Evolutionary conservation across 2,888 invertebrate species (phyloP), one percentile per base, ranked within the genome.

Genomic region (Azorinus chamasolen): DNA sequence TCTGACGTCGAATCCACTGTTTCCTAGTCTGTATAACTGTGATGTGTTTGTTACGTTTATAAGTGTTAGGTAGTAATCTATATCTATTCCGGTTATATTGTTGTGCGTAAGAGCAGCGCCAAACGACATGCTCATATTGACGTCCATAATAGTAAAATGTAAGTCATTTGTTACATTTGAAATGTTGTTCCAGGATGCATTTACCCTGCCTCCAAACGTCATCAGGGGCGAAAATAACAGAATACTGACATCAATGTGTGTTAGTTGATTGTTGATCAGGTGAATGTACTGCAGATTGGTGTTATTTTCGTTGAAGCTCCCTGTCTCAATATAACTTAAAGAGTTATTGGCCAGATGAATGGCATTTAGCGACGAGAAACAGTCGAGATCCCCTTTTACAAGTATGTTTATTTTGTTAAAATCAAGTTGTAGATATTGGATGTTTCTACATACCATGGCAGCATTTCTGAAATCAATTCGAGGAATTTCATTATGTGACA

Each of bases 151-250:
- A 0, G 63, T 55, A 0, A 78, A 6, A 14, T 65, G 61, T 18
- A 54, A n/a, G 18, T 63, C 68, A 51, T 78, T 78, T 18, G 72
- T 72, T 4, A 72, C 5, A 1, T 16, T 3, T 22, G 12, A 14
- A 18, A 78, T 54, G 16, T 18, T 55, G 18, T 78, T 78, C 55
- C 58, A 61, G 2, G 77, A 58, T 5, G 58, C 64, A 51, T 78
- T 72, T 6, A 70, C 50, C 1, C 6, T 25, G 0, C 4, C 27
- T 16, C 20, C 16, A 8, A 43, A 5, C 5, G 45, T 10, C 14
- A 24, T 25, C n/a, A 68, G 43, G 27, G 18, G 46, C 12, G 64
- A 45, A 16, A 39, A 45, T 14, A 39, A 25, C 0, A 65, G 1
- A n/a, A n/a, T n/a, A 46, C 78, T 78, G 5, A 53, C 18, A 32